Evolutionary conservation across 2,797 vertebrate species (phyloP).

Genomic region (Lacerta agilis): DNA sequence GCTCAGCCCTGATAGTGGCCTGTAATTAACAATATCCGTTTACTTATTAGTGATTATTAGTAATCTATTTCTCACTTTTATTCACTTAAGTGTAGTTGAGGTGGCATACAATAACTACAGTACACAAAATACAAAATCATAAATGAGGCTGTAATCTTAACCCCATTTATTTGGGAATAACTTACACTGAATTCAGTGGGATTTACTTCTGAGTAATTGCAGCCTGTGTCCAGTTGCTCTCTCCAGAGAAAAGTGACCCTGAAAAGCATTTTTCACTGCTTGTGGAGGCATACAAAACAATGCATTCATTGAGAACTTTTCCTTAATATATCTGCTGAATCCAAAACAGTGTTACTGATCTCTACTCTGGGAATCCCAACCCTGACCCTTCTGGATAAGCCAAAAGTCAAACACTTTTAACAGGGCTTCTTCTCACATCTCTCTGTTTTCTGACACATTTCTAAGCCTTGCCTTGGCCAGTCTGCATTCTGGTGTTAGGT

Average conservation of each 20-base stretch:
- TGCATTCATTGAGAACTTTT: not conserved
- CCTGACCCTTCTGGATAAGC: not conserved
- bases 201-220: too few relatives aligned
- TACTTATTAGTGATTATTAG: not conserved
- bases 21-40: not conserved
- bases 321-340: constrained; percentile 1
- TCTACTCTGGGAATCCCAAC: not conserved
- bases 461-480: not conserved
- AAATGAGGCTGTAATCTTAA: not conserved
- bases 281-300: not conserved
- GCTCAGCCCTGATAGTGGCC: too few relatives aligned
- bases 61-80: not conserved
- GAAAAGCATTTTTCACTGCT: not conserved
- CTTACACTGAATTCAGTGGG: too few relatives aligned
- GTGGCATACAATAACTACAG: not conserved
- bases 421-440: not conserved
- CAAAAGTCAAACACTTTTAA: constrained; percentile 13
- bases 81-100: not conserved
- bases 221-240: not conserved
- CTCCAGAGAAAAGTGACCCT: not conserved
- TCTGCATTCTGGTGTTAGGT: constrained; percentile 14
- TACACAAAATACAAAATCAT: not conserved
- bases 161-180: too few relatives aligned
- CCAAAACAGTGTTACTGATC: not conserved
- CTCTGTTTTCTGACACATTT: not conserved